These are phyloP conservation scores for Chaetodon trifasciatus DNA, from an alignment of 2,797 vertebrate genomes.

Conservation along the genomic window DNA sequence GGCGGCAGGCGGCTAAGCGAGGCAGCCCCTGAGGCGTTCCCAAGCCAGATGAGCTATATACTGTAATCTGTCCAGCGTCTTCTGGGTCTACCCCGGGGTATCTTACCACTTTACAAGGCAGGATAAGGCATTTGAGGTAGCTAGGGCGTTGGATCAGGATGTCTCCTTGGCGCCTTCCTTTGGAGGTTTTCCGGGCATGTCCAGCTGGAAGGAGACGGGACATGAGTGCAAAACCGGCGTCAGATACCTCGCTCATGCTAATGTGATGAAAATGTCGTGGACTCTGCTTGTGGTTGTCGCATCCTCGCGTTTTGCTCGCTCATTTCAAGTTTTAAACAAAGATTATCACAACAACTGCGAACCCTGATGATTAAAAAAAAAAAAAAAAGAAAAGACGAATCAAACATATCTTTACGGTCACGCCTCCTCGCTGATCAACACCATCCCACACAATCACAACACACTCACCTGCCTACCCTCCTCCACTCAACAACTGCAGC, in stretches of 20 bases:
- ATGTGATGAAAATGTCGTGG: neutral
- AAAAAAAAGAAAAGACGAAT: constrained; percentile 5
- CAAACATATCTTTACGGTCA: constrained; percentile 3
- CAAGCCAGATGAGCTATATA: neutral
- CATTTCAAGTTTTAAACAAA: neutral
- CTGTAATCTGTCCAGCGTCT: neutral
- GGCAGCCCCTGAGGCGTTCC: too few relatives aligned
- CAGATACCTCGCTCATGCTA: neutral
- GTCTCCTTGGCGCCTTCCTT: neutral
- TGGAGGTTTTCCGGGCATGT: neutral
- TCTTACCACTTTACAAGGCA: neutral
- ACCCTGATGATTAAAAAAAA: neutral
- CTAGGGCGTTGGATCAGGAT: neutral
- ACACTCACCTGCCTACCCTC: constrained; percentile 30
- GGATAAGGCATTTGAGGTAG: neutral
- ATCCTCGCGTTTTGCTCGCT: neutral
- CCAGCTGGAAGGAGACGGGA: neutral
- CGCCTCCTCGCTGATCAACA: constrained; percentile 32
- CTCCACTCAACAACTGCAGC: constrained; percentile 24
- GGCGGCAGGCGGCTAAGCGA: neutral
- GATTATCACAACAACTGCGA: neutral
- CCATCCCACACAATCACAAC: constrained; percentile 44
- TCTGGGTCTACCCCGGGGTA: neutral
- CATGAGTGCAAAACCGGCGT: neutral
- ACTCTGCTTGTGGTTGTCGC: neutral